A percentile compares a stretch with the other conserved stretches of the same genome.
phyloP scores from a whole-genome alignment of 2,113 vertebrate species.

The Leptodactylus fuscus region DNA sequence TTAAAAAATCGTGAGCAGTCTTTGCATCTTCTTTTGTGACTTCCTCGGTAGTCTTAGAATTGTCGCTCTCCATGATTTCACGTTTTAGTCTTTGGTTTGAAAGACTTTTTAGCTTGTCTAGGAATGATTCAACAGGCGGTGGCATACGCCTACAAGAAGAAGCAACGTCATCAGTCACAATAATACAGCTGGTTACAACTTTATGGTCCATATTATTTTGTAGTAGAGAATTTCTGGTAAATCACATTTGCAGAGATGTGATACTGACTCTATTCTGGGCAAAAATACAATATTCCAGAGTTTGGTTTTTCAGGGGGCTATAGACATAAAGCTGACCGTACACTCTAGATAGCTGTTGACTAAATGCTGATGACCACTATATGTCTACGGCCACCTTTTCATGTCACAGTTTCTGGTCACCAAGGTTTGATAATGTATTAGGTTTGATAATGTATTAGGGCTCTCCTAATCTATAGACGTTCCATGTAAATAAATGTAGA shows the following conservation, averaged over 20 bases:
- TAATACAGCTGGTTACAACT: not conserved
- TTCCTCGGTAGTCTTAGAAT: not conserved
- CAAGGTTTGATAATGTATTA: too few species aligned
- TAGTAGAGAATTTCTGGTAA: too few species aligned
- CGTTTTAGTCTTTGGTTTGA: not conserved
- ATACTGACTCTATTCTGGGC: not conserved
- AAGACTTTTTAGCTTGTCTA: slow-evolving; percentile 37
- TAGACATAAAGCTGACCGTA: too few species aligned
- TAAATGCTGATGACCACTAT: too few species aligned
- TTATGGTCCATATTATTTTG: too few species aligned
- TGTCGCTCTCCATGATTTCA: not conserved
- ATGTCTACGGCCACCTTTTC: too few species aligned
- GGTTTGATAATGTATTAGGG: too few species aligned
- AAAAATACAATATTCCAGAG: not conserved
- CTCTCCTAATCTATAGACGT: not conserved
- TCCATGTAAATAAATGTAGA: not conserved
- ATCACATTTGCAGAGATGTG: not conserved
- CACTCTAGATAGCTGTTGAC: too few species aligned
- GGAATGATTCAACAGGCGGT: slow-evolving; percentile 34
- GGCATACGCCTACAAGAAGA: slow-evolving; percentile 47
- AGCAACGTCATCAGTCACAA: not conserved
- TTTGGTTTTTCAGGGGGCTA: not conserved
- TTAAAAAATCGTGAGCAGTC: not conserved
- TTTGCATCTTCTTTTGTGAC: not conserved
- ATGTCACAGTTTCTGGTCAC: too few species aligned